Evolutionary conservation across 2,888 invertebrate species (phyloP).

Genomic region (Gymnosoma rotundatum): DNA sequence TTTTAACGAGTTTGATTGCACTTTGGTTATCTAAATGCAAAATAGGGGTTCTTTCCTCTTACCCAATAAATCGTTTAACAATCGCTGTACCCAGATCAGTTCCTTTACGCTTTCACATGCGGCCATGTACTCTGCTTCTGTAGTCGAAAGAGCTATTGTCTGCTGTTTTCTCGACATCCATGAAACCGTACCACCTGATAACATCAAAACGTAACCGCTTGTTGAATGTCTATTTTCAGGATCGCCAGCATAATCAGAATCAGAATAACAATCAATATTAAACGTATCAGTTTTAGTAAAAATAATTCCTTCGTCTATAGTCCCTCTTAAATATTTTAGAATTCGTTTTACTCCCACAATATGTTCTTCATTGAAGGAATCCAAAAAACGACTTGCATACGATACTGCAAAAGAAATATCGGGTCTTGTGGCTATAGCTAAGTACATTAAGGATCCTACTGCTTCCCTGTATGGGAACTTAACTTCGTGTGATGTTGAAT

Average conservation of each 20-base stretch:
- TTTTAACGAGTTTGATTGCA: constrained; percentile 30
- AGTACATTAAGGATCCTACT: constrained; percentile 26
- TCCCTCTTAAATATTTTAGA: constrained; percentile 12
- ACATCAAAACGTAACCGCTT: constrained; percentile 40
- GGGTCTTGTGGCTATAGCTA: constrained; percentile 17
- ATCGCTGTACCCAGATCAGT: constrained; percentile 28
- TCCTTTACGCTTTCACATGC: constrained; percentile 36
- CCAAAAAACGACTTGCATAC: constrained; percentile 20
- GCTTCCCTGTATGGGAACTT: constrained; percentile 1
- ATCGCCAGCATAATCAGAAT: constrained; percentile 45
- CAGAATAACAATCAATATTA: not conserved
- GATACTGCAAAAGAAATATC: constrained; percentile 22
- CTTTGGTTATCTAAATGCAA: constrained; percentile 45
- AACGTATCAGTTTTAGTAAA: not conserved
- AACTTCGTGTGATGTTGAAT: not conserved
- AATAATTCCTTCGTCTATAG: no score
- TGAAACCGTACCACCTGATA: constrained; percentile 22
- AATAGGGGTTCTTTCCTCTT: not conserved
- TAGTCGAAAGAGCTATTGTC: constrained; percentile 27
- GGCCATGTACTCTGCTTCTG: constrained; percentile 32
- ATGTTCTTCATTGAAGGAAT: constrained; percentile 21
- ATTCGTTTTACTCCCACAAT: constrained; percentile 19
- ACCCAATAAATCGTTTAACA: constrained; percentile 1
- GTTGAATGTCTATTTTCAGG: constrained; percentile 30
- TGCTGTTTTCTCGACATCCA: constrained; percentile 27